phyloP scores from a whole-genome alignment of 2,888 invertebrate species.

The Trachelus tabidus region DNA sequence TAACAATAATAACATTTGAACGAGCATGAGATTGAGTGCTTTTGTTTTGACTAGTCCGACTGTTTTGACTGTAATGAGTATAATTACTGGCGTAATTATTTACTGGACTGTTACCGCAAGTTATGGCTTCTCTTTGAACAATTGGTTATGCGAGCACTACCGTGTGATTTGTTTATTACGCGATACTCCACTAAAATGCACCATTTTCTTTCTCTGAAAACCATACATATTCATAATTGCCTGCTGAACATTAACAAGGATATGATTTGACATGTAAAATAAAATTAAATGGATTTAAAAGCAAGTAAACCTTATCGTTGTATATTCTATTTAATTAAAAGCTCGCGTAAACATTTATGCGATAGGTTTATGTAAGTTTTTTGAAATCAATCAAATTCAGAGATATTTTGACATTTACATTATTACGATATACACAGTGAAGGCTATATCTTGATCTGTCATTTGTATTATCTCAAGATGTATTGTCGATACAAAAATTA shows the following conservation, averaged over 20 bases:
- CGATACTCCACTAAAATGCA: background rate
- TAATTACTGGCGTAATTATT: conserved; percentile 10
- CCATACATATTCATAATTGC: background rate
- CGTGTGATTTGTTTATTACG: background rate
- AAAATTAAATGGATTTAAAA: too few relatives aligned
- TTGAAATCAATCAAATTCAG: too few relatives aligned
- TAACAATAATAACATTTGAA: conserved; percentile 42
- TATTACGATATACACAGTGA: too few relatives aligned
- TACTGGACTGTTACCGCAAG: background rate
- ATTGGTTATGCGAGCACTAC: background rate
- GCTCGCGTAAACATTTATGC: too few relatives aligned
- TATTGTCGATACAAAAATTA: too few relatives aligned
- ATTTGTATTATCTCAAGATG: too few relatives aligned
- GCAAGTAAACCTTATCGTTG: too few relatives aligned
- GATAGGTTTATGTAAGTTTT: too few relatives aligned
- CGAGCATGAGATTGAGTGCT: conserved; percentile 11
- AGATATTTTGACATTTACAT: too few relatives aligned
- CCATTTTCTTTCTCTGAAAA: background rate
- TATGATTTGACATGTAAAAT: background rate
- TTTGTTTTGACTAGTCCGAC: conserved; percentile 12
- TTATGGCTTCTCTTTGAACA: background rate
- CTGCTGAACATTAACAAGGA: background rate
- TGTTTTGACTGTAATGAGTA: background rate
- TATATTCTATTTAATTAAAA: too few relatives aligned
- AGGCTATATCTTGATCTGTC: too few relatives aligned